Evolutionary conservation across 2,888 invertebrate species (phyloP).

Genomic region (Diplolepis rosae): DNA sequence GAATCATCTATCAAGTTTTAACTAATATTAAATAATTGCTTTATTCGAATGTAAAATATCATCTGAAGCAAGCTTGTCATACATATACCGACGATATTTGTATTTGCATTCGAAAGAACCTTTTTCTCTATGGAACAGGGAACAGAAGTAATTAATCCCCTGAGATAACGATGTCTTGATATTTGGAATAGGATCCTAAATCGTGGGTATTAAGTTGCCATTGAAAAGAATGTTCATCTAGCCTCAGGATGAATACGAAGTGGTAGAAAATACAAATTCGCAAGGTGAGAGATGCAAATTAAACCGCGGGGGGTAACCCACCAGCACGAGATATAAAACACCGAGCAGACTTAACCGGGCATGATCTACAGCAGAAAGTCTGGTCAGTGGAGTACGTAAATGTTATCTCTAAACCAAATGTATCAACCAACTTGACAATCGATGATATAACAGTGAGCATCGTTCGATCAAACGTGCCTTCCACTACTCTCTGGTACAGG

Average conservation of each 20-base stretch:
- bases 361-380: conserved; percentile 15
- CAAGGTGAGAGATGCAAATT: conserved; percentile 29
- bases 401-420: conserved; percentile 36
- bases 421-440: conserved; percentile 26
- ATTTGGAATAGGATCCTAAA: conserved; percentile 31
- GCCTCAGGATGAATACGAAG: conserved; percentile 1
- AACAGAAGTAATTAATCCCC: conserved; percentile 21
- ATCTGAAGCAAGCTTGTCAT: too few relatives aligned
- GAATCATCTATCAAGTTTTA: too few relatives aligned
- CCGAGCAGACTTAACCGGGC: not conserved
- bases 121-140: conserved; percentile 1
- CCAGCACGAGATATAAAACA: conserved; percentile 2
- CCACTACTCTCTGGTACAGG: conserved; percentile 39
- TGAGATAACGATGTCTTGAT: conserved; percentile 24
- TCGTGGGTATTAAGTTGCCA: conserved; percentile 30
- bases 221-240: conserved; percentile 7
- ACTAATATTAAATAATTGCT: too few relatives aligned
- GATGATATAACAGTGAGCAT: conserved; percentile 58
- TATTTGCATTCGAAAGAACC: too few relatives aligned
- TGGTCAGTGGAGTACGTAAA: conserved; percentile 23
- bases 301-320: conserved; percentile 21
- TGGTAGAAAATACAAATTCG: conserved; percentile 13
- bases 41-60: too few relatives aligned
- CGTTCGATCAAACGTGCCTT: conserved; percentile 57
- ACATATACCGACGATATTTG: too few relatives aligned